Evolutionary conservation across 2,113 vertebrate species (phyloP), one percentile per base, ranked within the genome.

Genomic region (Vulpes ferrilata): DNA sequence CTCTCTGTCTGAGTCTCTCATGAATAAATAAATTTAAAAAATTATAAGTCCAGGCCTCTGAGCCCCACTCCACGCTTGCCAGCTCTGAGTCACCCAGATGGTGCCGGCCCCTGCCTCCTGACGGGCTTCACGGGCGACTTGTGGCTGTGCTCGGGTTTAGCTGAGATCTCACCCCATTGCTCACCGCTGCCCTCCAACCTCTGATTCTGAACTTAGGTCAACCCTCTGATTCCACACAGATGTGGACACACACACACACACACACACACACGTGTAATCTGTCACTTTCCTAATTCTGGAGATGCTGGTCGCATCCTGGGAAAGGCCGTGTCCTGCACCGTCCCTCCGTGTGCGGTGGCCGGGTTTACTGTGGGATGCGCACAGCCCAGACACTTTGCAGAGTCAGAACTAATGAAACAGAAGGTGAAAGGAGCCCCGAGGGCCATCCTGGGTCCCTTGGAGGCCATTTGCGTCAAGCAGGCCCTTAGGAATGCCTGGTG

Each of bases 121-220:
- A 6, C 6, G 8, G 55, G 35, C 73, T 64, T 12, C 13, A 23
- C 4, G 83, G 38, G 9, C 5, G 2, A 60, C 7, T 0, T 51
- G 25, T 74, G 55, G 23, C 86, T 27, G 17, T 35, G 23, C 35
- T 88, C 25, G 27, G 55, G 35, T 10, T 1, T 32, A 43, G 55
- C 11, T 43, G 48, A 69, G 8, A 51, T 60, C 12, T 27, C 35
- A 67, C 30, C 25, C 19, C 9, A 13, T 48, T 69, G 23, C 43
- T 53, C 1, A 6, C 55, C 22, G 1, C 30, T 38, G 19, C 19
- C n/a, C 13, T 2, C 2, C 1, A 38, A 57, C 11, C 55, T 55
- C 32, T 2, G 43, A 11, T 32, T 22, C 43, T 60, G 19, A 83
- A n/a, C 62, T 22, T 23, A 23, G 9, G 8, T 57, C 16, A 32